Evolutionary conservation across 2,797 vertebrate species (phyloP), one percentile per base, ranked within the genome.

Genomic region (Hemitrygon akajei): DNA sequence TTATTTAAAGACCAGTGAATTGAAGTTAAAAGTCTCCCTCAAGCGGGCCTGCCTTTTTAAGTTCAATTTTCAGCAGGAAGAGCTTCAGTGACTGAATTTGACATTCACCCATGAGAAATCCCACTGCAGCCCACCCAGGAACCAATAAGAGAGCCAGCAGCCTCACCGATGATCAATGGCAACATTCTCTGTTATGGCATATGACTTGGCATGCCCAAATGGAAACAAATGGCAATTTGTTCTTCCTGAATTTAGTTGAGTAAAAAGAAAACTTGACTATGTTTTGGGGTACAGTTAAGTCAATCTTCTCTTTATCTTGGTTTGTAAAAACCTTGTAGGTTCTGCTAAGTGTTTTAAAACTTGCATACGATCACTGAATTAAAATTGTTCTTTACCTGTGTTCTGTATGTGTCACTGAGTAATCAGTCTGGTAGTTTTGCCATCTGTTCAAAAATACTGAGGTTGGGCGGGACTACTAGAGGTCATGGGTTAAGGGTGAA

Each of bases 71-170:
- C 37, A 25, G 34, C n/a, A 47, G 34, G 37, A 37, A 40, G 89
- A 40, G 37, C 22, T 47, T 84, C 3, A 73, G 10, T 5, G 34
- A 20, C 34, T 92, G 69, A 92, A 73, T 73, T 73, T 92, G 37
- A 92, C 66, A 92, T 75, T 73, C 69, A 75, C 69, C 69, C 89
- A 92, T 92, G 89, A 92, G 22, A 34, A 73, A 47, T 92, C 73
- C 92, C 47, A 92, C 34, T 71, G 66, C 66, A 71, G 87, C 63
- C 87, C 87, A 71, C 66, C 87, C 18, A 63, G 63, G 63, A 37
- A 40, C 58, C 12, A 87, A 2, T 92, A 66, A 92, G 89, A 47
- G 20, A 60, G n/a, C 58, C 27, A 34, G 1, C 20, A 3, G 4
- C n/a, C 22, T 73, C 66, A 73, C 34, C 22, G 20, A 34, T 47